phyloP scores from a whole-genome alignment of 2,113 vertebrate genomes.

The Mesocricetus auratus region DNA sequence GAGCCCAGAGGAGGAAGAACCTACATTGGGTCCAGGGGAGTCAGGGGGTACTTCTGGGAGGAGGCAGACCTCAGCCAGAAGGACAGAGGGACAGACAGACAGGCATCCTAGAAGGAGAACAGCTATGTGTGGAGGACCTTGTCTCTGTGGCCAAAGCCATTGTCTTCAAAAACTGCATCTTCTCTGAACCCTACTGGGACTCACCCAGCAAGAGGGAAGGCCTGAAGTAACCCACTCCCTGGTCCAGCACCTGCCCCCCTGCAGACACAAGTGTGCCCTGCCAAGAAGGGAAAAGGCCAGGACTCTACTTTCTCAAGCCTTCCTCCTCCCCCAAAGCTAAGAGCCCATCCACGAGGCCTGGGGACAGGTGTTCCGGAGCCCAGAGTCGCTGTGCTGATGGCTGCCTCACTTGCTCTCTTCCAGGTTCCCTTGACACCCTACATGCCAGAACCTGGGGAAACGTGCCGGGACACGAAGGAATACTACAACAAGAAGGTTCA shows the following conservation, averaged over 20 bases:
- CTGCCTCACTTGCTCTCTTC: slow-evolving; percentile 37
- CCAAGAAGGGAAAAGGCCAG: neutral
- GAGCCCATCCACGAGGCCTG: neutral
- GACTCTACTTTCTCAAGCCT: neutral
- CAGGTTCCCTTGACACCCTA: slow-evolving; percentile 74
- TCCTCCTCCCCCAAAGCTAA: neutral
- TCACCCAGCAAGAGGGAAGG: neutral
- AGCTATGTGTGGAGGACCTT: neutral
- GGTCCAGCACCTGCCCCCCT: neutral
- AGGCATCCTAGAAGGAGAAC: neutral
- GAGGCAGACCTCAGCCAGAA: neutral
- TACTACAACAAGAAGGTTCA: slow-evolving; percentile 69
- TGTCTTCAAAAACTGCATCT: neutral
- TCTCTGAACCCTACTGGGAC: neutral
- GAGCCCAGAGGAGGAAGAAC: neutral
- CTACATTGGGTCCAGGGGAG: neutral
- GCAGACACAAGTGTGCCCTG: neutral
- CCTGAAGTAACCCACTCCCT: neutral
- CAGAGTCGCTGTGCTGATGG: neutral
- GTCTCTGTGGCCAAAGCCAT: neutral
- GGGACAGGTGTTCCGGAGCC: fast-evolving
- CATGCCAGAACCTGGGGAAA: fast-evolving
- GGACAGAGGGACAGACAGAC: neutral
- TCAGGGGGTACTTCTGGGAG: neutral
- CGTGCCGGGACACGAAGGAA: slow-evolving; percentile 45